Evolutionary conservation across 2,797 vertebrate genomes (phyloP).

Genomic region (Oreonectes daqikongensis): DNA sequence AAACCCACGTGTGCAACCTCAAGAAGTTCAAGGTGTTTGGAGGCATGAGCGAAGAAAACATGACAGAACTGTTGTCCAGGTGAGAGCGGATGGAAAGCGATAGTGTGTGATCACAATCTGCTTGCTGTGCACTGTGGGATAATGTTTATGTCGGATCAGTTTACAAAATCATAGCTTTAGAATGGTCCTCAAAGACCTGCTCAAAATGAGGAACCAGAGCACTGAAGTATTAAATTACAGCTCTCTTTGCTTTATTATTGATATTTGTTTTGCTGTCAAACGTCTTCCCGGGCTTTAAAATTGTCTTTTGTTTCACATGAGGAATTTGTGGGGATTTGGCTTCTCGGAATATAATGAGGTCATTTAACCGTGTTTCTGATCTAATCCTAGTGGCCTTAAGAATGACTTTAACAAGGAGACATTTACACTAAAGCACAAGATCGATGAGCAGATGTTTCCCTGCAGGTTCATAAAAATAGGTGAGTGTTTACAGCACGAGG

Average conservation of each 20-base stretch:
- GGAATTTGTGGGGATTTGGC: slow-evolving; percentile 7
- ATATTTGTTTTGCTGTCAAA: neutral
- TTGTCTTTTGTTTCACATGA: neutral
- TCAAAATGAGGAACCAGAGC: neutral
- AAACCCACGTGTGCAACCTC: slow-evolving; percentile 98
- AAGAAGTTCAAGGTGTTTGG: slow-evolving; percentile 99
- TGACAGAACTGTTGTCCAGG: slow-evolving; percentile 98
- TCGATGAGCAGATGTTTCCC: slow-evolving; percentile 99
- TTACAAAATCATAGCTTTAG: neutral
- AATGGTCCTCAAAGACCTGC: neutral
- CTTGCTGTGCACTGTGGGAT: neutral
- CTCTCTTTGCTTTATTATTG: neutral
- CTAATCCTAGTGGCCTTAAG: slow-evolving; percentile 89
- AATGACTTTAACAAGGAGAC: slow-evolving; percentile 99
- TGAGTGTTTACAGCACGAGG: slow-evolving; percentile 68
- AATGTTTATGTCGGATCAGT: neutral
- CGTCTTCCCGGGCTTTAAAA: neutral
- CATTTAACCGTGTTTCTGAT: neutral
- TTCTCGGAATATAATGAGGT: slow-evolving; percentile 19
- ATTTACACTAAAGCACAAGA: slow-evolving; percentile 99
- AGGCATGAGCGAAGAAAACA: slow-evolving; percentile 99
- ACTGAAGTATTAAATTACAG: neutral
- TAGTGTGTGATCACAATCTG: neutral
- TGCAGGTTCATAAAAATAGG: slow-evolving; percentile 99
- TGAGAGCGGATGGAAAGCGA: slow-evolving; percentile 53